A percentile compares a stretch with the other conserved stretches of the same genome.
Evolutionary conservation across 2,888 invertebrate genomes (phyloP).

Genomic region (Villa cingulata): DNA sequence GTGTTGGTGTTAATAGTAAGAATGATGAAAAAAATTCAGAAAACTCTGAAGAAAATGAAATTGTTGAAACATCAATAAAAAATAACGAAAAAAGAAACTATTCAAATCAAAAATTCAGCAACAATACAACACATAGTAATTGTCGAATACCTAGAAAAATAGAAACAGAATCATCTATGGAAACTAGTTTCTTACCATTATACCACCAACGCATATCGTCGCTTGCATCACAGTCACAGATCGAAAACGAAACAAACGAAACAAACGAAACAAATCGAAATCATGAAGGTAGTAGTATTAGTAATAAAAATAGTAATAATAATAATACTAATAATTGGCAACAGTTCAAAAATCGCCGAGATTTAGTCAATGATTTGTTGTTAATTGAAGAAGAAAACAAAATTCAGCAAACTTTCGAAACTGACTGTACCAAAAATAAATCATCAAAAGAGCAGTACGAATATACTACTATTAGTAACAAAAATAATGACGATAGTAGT

Average conservation of each 20-base stretch:
- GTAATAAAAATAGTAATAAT: no score
- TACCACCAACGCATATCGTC: background rate
- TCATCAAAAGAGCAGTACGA: conserved; percentile 18
- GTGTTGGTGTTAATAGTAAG: background rate
- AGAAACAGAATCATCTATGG: background rate
- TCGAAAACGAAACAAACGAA: background rate
- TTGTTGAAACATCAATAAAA: no score
- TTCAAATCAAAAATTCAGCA: no score
- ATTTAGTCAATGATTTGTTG: no score
- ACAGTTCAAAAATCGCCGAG: no score
- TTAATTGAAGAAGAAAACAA: no score
- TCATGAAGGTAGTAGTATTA: no score
- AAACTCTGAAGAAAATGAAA: background rate
- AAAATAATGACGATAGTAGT: no score
- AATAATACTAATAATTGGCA: no score
- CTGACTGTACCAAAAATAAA: conserved; percentile 10
- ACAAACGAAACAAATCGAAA: background rate
- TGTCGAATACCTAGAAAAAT: background rate
- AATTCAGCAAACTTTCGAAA: background rate
- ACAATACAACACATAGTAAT: no score
- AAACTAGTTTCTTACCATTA: background rate
- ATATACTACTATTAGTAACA: background rate
- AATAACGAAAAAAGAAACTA: no score
- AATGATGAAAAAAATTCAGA: background rate
- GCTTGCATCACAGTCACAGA: no score